These are phyloP conservation scores for Sinocyclocheilus grahami DNA, from an alignment of 2,113 vertebrate genomes.

Conservation along the genomic window DNA sequence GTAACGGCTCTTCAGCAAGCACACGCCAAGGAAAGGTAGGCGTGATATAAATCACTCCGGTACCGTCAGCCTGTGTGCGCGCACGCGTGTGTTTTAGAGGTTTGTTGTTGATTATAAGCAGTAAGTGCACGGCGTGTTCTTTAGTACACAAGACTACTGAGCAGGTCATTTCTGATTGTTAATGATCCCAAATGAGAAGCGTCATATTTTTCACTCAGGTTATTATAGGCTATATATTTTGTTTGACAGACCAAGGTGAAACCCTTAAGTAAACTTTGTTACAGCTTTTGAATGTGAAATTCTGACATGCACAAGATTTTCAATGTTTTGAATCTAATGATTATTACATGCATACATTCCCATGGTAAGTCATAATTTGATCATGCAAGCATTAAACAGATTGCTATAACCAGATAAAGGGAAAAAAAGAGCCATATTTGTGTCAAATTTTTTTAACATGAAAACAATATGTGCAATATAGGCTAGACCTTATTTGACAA, in stretches of 20 bases:
- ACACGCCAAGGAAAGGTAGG: conserved; percentile 64
- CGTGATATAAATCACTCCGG: conserved; percentile 59
- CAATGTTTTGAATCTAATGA: too few species aligned
- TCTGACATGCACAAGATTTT: too few species aligned
- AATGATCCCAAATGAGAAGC: neutral
- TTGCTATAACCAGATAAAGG: too few species aligned
- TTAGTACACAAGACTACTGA: neutral
- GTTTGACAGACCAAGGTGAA: neutral
- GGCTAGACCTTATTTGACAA: neutral
- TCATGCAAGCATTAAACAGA: too few species aligned
- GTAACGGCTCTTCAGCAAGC: conserved; percentile 72
- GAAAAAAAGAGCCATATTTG: too few species aligned
- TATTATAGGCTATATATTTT: neutral
- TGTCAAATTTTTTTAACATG: too few species aligned
- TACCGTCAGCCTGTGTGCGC: neutral
- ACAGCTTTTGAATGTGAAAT: neutral
- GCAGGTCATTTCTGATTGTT: too few species aligned
- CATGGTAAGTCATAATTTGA: neutral
- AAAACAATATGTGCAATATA: neutral
- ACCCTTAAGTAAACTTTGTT: neutral
- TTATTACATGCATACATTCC: too few species aligned
- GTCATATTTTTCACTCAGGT: neutral
- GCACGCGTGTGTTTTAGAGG: neutral
- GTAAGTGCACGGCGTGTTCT: neutral
- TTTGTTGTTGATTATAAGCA: neutral